These are phyloP conservation scores for Lithobates pipiens DNA, from an alignment of 2,797 vertebrate genomes.

Conservation along the genomic window DNA sequence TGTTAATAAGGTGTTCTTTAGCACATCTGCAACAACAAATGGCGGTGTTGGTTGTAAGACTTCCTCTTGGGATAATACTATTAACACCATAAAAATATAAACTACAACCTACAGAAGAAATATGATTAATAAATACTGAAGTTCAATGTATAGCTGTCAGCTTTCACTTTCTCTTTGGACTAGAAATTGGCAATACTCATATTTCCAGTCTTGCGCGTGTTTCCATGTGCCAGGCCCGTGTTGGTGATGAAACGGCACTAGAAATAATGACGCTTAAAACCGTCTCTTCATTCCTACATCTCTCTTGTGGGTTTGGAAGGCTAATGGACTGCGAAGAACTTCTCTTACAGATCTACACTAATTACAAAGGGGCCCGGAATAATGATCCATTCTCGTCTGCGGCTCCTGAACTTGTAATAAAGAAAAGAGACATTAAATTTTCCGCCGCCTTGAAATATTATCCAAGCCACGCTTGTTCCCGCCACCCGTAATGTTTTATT, in stretches of 20 bases:
- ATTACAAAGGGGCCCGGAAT: constrained; percentile 36
- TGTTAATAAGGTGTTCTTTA: too few relatives aligned
- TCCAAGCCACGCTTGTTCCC: not conserved
- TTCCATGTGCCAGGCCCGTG: not conserved
- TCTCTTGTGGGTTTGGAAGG: constrained; percentile 25
- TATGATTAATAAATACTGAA: too few relatives aligned
- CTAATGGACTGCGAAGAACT: constrained; percentile 43
- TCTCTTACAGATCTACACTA: constrained; percentile 25
- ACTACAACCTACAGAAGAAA: too few relatives aligned
- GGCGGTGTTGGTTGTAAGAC: too few relatives aligned
- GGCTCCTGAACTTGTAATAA: constrained; percentile 17
- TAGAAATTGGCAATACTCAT: not conserved
- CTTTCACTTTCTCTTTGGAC: not conserved
- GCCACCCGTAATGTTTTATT: constrained; percentile 9
- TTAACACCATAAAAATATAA: too few relatives aligned
- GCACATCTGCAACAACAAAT: too few relatives aligned
- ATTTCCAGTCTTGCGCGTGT: not conserved
- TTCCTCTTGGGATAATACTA: too few relatives aligned
- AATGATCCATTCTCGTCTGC: constrained; percentile 25
- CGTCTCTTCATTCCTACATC: not conserved
- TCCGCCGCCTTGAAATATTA: constrained; percentile 27
- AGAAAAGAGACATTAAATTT: constrained; percentile 35
- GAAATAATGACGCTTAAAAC: constrained; percentile 21
- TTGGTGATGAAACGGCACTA: not conserved
- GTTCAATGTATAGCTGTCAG: too few relatives aligned